Evolutionary conservation across 2,888 invertebrate species (phyloP), one percentile per base, ranked within the genome.

Genomic region (Xestia xanthographa): DNA sequence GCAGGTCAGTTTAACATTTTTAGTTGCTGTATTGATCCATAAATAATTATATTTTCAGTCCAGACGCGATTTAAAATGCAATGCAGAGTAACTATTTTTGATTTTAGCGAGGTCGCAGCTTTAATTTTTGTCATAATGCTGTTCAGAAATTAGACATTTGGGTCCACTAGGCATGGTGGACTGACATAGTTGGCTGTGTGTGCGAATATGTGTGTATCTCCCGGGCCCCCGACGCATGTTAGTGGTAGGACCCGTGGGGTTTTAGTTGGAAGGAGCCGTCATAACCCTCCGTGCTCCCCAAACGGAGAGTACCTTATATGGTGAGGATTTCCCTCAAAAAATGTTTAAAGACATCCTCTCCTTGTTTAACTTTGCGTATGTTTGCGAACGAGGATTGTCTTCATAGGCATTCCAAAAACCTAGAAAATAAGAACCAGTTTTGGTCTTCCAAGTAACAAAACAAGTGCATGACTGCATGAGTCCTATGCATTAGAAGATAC

Each of bases 51-150:
- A 83, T 74, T 83, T 82, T 63, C 11, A 63, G 53, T 20, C 29
- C 71, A 68, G 80, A 29, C 65, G 58, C 26, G 56, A 77, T 78
- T 72, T 62, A 65, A 79, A 81, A 79, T 81, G 43, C 79, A 82
- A 63, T 68, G 68, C 82, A 56, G 68, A 68, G 26, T 4, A 45
- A 45, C 53, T 82, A 82, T 70, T 69, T 75, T 41, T 22, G 62
- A 53, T 62, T 60, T 75, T 45, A 20, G 74, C 22, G 12, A 20
- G 26, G 50, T 60, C 2, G 12, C 6, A 41, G 17, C 14, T 63
- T 45, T 2, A 29, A 34, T 70, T 53, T 58, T 74, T 48, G 66
- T 62, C 53, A 68, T 45, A 48, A 48, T 38, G 38, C 38, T 66
- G 48, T 79, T 2, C 22, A 17, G 26, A 43, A 53, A 45, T 34